Evolutionary conservation across 2,888 invertebrate species (phyloP).

Genomic region (Emesis furor): DNA sequence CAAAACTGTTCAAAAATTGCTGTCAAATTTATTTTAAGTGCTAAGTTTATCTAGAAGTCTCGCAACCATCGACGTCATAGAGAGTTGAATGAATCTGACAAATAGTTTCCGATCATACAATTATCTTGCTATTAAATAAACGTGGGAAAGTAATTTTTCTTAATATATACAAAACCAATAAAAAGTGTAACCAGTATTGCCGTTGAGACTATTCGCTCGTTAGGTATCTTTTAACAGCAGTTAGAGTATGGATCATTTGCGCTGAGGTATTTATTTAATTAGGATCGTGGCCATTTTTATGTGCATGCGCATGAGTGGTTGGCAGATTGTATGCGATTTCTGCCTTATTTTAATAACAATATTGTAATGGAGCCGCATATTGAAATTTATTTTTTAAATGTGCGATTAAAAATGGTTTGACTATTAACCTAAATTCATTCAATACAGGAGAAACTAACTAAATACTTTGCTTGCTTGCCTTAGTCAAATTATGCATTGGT

Average conservation of each 20-base stretch:
- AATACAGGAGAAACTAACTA: no score
- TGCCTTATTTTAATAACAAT: background rate
- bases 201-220: background rate
- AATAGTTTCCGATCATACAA: no score
- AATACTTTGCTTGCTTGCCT: no score
- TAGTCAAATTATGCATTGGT: no score
- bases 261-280: background rate
- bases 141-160: slow-evolving; percentile 1
- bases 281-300: background rate
- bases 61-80: no score
- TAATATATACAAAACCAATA: slow-evolving; percentile 10
- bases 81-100: no score
- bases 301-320: slow-evolving; percentile 19
- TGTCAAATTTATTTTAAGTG: no score
- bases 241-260: slow-evolving; percentile 15
- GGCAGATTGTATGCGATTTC: slow-evolving; percentile 1
- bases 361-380: background rate
- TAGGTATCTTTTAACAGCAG: slow-evolving; percentile 2
- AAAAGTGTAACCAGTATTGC: background rate
- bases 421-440: no score
- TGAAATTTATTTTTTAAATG: background rate
- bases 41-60: no score
- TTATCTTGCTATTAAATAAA: background rate
- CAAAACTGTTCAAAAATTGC: no score
- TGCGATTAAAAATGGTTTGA: no score